Evolutionary conservation across 2,113 vertebrate species (phyloP).

Genomic region (Tringa solitaria): DNA sequence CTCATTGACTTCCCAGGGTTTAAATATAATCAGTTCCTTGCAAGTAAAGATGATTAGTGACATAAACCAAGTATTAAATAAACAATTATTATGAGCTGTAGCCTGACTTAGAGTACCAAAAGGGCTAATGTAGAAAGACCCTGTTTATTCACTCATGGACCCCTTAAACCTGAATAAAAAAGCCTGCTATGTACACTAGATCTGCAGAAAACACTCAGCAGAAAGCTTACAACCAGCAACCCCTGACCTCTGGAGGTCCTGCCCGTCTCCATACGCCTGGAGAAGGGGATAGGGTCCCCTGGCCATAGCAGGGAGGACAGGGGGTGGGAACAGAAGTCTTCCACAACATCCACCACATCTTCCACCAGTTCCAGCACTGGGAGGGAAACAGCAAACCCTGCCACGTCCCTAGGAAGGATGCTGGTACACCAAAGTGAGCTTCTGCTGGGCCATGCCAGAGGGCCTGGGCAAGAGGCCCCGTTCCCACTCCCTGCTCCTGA

Average conservation of each 20-base stretch:
- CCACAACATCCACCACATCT: neutral
- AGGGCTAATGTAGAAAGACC: neutral
- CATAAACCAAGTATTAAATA: slow-evolving; percentile 12
- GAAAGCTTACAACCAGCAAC: neutral
- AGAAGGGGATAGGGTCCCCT: neutral
- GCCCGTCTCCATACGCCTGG: accelerated
- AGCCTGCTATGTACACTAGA: neutral
- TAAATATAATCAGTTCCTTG: slow-evolving; percentile 1
- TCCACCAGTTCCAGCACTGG: neutral
- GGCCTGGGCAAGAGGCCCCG: neutral
- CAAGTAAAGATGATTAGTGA: neutral
- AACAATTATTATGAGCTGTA: neutral
- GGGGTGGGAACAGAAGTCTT: neutral
- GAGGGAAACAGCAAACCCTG: neutral
- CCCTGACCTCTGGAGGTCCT: neutral
- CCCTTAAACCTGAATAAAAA: neutral
- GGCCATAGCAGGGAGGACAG: accelerated
- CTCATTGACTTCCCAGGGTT: neutral
- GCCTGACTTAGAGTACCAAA: neutral
- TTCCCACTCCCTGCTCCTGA: neutral
- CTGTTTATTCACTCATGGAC: neutral
- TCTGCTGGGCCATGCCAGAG: neutral
- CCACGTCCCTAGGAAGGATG: neutral
- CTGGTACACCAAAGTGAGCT: neutral
- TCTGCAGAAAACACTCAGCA: neutral